Conservation (phyloP, 92 coral and sea anemone genomes). For the Epizoanthus stellaris region DNA sequence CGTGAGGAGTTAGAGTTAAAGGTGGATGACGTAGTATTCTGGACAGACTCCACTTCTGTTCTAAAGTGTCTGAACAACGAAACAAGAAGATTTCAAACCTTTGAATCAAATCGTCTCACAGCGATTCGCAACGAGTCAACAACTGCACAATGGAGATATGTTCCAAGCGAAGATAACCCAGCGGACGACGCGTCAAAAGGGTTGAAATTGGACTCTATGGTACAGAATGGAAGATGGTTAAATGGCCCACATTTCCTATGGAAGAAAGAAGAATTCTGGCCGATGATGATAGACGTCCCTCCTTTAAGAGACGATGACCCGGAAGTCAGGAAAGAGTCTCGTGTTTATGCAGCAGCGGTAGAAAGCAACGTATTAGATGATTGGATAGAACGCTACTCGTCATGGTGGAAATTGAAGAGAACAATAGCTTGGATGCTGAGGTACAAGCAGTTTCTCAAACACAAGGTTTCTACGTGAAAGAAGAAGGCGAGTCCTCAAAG, state of each 20-base stretch:
- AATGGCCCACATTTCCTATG: constrained; percentile 34
- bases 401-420: constrained; percentile 38
- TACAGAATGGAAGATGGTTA: constrained; percentile 39
- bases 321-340: constrained; percentile 35
- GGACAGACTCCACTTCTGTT: constrained; percentile 60
- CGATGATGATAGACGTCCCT: constrained; percentile 29
- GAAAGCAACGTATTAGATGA: constrained; percentile 1
- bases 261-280: constrained; percentile 48
- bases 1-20: constrained; percentile 44
- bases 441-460: constrained; percentile 25
- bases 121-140: constrained; percentile 29
- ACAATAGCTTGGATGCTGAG: constrained; percentile 28
- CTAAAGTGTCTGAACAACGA: constrained; percentile 42
- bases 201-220: constrained; percentile 23
- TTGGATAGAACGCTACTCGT: neutral
- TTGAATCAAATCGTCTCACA: constrained; percentile 46
- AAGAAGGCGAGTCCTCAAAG: constrained; percentile 11
- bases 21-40: constrained; percentile 34
- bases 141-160: constrained; percentile 44
- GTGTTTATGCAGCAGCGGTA: constrained; percentile 14
- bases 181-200: constrained; percentile 61
- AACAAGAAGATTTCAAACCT: constrained; percentile 46
- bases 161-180: constrained; percentile 50
- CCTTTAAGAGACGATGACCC: constrained; percentile 28
- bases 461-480: constrained; percentile 11